Evolutionary conservation across 2,113 vertebrate species (phyloP).

Genomic region (Tenebrosternarchus preto): DNA sequence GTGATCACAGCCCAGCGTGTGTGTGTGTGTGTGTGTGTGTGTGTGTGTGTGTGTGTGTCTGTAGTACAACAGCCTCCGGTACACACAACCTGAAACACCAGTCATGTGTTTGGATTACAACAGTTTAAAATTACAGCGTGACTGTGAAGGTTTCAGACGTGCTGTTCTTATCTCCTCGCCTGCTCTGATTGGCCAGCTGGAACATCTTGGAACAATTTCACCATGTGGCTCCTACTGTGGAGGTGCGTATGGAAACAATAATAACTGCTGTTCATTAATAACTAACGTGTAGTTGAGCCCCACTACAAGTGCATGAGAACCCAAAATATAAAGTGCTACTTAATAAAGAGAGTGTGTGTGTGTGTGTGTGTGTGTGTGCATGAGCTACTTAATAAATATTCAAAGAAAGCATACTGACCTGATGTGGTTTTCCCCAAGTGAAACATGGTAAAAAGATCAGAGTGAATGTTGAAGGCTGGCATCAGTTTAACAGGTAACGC

Average conservation of each 20-base stretch:
- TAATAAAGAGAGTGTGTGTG: slow-evolving; percentile 12
- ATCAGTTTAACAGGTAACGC: neutral
- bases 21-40: too few relatives aligned
- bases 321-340: neutral
- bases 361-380: slow-evolving; percentile 10
- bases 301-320: neutral
- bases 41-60: too few relatives aligned
- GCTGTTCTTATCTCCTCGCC: slow-evolving; percentile 51
- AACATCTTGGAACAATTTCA: slow-evolving; percentile 59
- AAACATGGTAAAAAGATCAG: too few relatives aligned
- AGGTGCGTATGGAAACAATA: slow-evolving; percentile 15
- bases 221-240: slow-evolving; percentile 41
- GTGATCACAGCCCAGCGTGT: too few relatives aligned
- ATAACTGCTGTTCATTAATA: slow-evolving; percentile 11
- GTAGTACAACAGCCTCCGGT: neutral
- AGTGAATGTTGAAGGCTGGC: neutral
- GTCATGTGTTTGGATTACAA: slow-evolving; percentile 61
- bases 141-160: slow-evolving; percentile 58
- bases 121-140: slow-evolving; percentile 64
- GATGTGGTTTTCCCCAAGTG: neutral
- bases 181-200: slow-evolving; percentile 64
- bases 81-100: slow-evolving; percentile 42
- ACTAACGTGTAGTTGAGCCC: slow-evolving; percentile 6
- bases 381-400: neutral
- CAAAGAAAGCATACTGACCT: neutral